These are phyloP conservation scores for Dryoscopus gambensis DNA, from an alignment of 2,113 vertebrate genomes.

Conservation along the genomic window DNA sequence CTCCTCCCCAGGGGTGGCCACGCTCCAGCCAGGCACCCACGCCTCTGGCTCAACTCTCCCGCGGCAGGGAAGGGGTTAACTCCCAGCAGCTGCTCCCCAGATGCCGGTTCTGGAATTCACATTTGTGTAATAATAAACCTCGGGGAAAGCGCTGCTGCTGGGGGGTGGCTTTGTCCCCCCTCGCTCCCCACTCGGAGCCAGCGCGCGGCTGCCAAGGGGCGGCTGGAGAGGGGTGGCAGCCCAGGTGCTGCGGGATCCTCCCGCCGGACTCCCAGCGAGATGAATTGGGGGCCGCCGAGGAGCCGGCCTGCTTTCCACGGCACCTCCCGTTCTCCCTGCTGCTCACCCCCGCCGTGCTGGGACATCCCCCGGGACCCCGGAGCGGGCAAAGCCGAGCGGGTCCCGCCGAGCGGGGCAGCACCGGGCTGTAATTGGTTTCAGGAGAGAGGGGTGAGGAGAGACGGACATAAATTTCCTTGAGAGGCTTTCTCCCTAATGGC, in stretches of 20 bases:
- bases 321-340: background rate
- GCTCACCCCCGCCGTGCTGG: background rate
- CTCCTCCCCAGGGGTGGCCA: rapidly evolving
- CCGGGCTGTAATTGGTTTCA: background rate
- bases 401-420: background rate
- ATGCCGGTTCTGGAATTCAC: slow-evolving; percentile 66
- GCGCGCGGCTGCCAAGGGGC: background rate
- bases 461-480: slow-evolving; percentile 13
- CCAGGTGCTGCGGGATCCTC: slow-evolving; percentile 27
- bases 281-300: background rate
- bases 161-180: background rate
- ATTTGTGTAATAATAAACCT: slow-evolving; percentile 70
- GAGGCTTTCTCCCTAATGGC: background rate
- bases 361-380: background rate
- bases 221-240: background rate
- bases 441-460: slow-evolving; percentile 42
- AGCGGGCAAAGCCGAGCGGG: background rate
- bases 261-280: slow-evolving; percentile 4
- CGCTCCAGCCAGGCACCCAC: rapidly evolving
- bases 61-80: slow-evolving; percentile 3
- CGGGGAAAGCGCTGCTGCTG: background rate
- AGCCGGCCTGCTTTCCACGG: background rate
- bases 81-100: slow-evolving; percentile 68
- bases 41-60: rapidly evolving
- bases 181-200: background rate